Percentiles rank a stretch among this genome's conserved stretches.
Conservation (phyloP, 2,113 vertebrate genomes). For the Paramormyrops kingsleyae region DNA sequence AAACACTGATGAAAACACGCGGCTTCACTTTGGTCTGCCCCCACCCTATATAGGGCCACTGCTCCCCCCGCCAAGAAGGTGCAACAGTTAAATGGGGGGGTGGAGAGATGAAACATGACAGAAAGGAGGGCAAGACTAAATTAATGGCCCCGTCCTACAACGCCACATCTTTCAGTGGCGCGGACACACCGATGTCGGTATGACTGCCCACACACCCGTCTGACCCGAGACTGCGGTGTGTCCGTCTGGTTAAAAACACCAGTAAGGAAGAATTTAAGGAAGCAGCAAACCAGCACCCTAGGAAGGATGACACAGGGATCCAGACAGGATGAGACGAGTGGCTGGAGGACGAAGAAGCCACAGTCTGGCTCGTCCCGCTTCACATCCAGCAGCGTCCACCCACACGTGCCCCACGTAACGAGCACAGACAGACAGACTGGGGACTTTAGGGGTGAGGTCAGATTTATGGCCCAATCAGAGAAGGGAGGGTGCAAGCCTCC, state of each 20-base stretch:
- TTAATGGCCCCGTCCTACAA: not conserved
- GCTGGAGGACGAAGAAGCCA: not conserved
- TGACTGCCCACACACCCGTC: not conserved
- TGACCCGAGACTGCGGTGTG: not conserved
- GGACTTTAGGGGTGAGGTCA: not conserved
- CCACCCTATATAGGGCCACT: not conserved
- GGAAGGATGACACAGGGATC: not conserved
- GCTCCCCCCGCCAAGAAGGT: not conserved
- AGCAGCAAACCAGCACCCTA: not conserved
- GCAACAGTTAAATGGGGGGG: not conserved
- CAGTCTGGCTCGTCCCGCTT: not conserved
- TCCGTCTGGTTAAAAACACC: not conserved
- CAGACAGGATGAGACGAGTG: not conserved
- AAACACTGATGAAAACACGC: not conserved
- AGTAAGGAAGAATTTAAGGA: not conserved
- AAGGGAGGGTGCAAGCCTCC: constrained; percentile 7
- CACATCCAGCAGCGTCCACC: not conserved
- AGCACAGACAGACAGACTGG: not conserved
- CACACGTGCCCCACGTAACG: not conserved
- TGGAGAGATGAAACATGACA: not conserved
- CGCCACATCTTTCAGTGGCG: not conserved
- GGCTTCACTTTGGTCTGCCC: not conserved
- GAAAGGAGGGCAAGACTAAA: not conserved
- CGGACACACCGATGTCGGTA: not conserved
- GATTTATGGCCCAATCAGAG: constrained; percentile 22